phyloP scores from a whole-genome alignment of 1,140 invertebrate species.

The Hycleus phaleratus region DNA sequence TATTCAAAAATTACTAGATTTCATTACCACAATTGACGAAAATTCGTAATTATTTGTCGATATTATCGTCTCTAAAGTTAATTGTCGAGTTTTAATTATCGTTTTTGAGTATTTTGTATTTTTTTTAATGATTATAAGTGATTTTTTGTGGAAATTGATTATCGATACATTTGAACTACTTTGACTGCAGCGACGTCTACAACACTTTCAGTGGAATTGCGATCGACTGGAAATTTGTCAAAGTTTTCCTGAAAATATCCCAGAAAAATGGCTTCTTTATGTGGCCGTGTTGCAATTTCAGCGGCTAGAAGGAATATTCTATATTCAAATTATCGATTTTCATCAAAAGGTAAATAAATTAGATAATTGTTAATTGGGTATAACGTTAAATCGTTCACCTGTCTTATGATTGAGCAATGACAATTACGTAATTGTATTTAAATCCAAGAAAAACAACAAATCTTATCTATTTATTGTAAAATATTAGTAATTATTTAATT shows the following conservation, averaged over 20 bases:
- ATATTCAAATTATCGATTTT: constrained; percentile 41
- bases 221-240: constrained; percentile 6
- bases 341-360: constrained; percentile 41
- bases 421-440: constrained; percentile 22
- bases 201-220: no score
- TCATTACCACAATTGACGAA: no score
- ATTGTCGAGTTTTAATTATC: no score
- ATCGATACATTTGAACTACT: no score
- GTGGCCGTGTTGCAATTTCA: constrained; percentile 44
- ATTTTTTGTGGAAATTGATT: no score
- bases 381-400: not conserved
- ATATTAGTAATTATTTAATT: not conserved
- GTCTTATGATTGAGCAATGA: constrained; percentile 2
- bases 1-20: no score
- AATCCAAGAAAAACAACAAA: constrained; percentile 4
- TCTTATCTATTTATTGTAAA: constrained; percentile 4
- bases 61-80: no score
- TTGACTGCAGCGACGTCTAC: not conserved
- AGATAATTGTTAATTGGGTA: not conserved
- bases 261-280: constrained; percentile 51
- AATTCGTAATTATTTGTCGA: no score
- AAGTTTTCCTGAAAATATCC: constrained; percentile 5
- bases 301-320: constrained; percentile 45
- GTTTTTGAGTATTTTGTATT: no score
- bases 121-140: no score